Percentiles rank a stretch among this genome's conserved stretches.
Evolutionary conservation across 2,113 vertebrate genomes (phyloP).

Genomic region (Sander lucioperca): DNA sequence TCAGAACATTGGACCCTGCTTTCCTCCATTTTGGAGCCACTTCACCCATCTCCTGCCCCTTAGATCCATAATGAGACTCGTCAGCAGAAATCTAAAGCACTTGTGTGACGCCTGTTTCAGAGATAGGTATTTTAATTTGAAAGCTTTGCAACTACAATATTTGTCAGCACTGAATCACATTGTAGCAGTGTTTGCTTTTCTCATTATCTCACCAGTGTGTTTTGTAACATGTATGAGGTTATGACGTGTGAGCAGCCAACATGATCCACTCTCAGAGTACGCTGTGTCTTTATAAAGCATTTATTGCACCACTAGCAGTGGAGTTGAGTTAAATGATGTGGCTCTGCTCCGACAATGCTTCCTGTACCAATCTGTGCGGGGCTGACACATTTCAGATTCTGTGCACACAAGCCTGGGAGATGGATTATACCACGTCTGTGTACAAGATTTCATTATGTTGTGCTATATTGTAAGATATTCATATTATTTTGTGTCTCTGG

Average conservation of each 20-base stretch:
- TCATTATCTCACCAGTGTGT: constrained; percentile 6
- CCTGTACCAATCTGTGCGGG: neutral
- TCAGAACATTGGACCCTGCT: too few relatives aligned
- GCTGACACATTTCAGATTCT: constrained; percentile 15
- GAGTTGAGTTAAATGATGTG: constrained; percentile 17
- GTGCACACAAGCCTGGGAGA: constrained; percentile 8
- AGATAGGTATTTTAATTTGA: neutral
- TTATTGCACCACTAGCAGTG: constrained; percentile 7
- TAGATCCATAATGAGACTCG: neutral
- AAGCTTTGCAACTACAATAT: neutral
- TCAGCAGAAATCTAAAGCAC: neutral
- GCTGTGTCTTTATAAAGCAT: constrained; percentile 28
- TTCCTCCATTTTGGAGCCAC: neutral
- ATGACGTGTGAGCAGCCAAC: neutral
- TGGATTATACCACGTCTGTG: neutral
- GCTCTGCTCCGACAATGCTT: constrained; percentile 4
- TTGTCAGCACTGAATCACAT: neutral
- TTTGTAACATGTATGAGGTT: constrained; percentile 7
- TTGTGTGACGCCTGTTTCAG: neutral
- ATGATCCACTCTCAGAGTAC: constrained; percentile 1
- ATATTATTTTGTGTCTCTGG: constrained; percentile 19
- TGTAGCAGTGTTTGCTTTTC: neutral
- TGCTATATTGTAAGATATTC: constrained; percentile 8
- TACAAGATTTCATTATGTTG: constrained; percentile 18
- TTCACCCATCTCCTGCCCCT: neutral